Evolutionary conservation across 30 jellyfish, hydroid and myxozoan genomes (phyloP).

Genomic region (Catostylus mosaicus): DNA sequence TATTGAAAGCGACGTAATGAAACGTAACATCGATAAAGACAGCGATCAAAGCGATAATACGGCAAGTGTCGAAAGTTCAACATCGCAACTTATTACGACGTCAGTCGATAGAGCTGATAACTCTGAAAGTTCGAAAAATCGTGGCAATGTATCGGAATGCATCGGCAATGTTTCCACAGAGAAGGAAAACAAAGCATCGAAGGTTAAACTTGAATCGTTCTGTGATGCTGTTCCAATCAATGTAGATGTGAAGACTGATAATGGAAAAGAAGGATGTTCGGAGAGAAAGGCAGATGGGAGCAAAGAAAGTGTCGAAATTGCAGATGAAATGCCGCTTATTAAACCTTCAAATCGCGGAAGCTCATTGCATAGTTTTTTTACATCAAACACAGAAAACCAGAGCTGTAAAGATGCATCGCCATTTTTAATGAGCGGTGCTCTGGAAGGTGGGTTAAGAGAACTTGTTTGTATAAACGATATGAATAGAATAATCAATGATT

Average conservation of each 20-base stretch:
- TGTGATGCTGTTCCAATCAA: constrained; percentile 28
- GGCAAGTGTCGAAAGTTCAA: background rate
- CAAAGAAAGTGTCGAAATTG: background rate
- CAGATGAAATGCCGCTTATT: constrained; percentile 35
- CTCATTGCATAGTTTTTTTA: constrained; percentile 13
- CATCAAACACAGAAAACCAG: background rate
- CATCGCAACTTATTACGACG: background rate
- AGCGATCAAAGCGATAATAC: background rate
- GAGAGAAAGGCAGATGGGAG: background rate
- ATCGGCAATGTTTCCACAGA: background rate
- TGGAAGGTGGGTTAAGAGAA: constrained; percentile 44
- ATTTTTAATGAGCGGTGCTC: constrained; percentile 50
- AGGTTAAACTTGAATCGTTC: constrained; percentile 33
- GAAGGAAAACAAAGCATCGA: background rate
- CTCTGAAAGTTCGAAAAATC: background rate
- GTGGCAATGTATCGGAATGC: background rate
- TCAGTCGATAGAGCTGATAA: background rate
- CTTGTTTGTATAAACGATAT: background rate
- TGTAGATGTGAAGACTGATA: background rate
- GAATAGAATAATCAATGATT: no score
- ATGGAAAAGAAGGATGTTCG: background rate
- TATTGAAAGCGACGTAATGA: constrained; percentile 1
- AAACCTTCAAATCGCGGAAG: background rate
- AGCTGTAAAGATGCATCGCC: constrained; percentile 7
- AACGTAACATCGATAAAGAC: background rate